Evolutionary conservation across 1,140 invertebrate genomes (phyloP).

Genomic region (Carposina sasakii): DNA sequence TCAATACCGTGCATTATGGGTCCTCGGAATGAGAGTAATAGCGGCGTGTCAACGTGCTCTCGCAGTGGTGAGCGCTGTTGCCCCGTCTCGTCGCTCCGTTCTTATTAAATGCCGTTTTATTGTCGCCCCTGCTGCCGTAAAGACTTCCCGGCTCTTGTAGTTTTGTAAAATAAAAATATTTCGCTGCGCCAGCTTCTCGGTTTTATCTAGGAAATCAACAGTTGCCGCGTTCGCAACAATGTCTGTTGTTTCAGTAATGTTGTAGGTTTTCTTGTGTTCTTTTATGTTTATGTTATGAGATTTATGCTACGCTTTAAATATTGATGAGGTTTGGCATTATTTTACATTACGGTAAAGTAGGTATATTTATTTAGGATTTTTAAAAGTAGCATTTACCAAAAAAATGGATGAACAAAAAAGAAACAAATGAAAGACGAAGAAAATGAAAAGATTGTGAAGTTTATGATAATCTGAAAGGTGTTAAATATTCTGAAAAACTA

Average conservation of each 20-base stretch:
- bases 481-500: neutral
- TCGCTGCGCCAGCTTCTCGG: conserved; percentile 26
- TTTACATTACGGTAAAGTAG: no score
- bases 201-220: conserved; percentile 46
- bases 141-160: conserved; percentile 32
- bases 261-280: conserved; percentile 39
- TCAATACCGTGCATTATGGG: no score
- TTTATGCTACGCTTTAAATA: no score
- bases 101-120: conserved; percentile 50
- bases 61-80: no score
- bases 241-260: conserved; percentile 44
- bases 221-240: conserved; percentile 30
- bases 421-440: no score
- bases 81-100: conserved; percentile 19
- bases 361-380: no score
- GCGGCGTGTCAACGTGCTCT: neutral
- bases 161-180: conserved; percentile 53
- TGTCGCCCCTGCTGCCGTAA: conserved; percentile 34
- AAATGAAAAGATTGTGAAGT: no score
- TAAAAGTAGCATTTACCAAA: no score
- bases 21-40: neutral
- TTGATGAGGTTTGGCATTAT: no score
- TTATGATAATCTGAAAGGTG: no score
- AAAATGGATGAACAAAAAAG: no score
- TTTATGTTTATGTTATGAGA: conserved; percentile 36